Evolutionary conservation across 1,140 invertebrate genomes (phyloP).

Genomic region (Pachyrhynchus sulphureomaculatus): DNA sequence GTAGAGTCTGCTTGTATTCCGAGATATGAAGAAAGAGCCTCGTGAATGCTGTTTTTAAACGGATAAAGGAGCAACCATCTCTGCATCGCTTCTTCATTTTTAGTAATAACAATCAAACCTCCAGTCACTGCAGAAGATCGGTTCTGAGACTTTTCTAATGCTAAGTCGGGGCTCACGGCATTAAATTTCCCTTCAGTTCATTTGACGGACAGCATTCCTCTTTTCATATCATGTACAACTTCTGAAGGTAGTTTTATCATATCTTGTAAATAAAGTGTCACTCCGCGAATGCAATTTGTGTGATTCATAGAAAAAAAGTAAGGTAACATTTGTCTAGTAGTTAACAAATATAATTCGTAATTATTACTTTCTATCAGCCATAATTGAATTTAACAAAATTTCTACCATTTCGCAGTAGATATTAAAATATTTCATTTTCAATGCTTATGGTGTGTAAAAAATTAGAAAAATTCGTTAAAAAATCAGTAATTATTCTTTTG

Average conservation of each 20-base stretch:
- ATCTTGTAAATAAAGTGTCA: conserved; percentile 37
- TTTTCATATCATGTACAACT: no score
- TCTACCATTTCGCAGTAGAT: conserved; percentile 31
- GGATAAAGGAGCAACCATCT: conserved; percentile 40
- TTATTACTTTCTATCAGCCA: conserved; percentile 32
- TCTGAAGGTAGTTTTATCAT: no score
- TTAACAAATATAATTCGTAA: conserved; percentile 34
- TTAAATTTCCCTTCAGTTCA: conserved; percentile 36
- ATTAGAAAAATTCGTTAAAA: conserved; percentile 27
- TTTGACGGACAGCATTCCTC: conserved; percentile 37
- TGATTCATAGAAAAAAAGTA: conserved; percentile 26
- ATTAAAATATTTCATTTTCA: conserved; percentile 33
- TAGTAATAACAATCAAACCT: conserved; percentile 39
- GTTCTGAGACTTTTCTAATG: conserved; percentile 33
- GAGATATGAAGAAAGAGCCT: conserved; percentile 32
- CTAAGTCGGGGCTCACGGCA: conserved; percentile 29
- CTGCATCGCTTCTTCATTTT: conserved; percentile 36
- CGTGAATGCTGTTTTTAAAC: conserved; percentile 31
- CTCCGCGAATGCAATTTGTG: conserved; percentile 33
- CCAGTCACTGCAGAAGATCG: conserved; percentile 37
- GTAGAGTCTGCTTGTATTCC: conserved; percentile 21
- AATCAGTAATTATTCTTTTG: conserved; percentile 26
- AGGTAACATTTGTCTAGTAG: conserved; percentile 30
- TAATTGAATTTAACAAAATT: conserved; percentile 35
- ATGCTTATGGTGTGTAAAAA: conserved; percentile 26